These are phyloP conservation scores for Lycocerus yunnanus DNA, from an alignment of 2,888 invertebrate genomes.

Conservation along the genomic window DNA sequence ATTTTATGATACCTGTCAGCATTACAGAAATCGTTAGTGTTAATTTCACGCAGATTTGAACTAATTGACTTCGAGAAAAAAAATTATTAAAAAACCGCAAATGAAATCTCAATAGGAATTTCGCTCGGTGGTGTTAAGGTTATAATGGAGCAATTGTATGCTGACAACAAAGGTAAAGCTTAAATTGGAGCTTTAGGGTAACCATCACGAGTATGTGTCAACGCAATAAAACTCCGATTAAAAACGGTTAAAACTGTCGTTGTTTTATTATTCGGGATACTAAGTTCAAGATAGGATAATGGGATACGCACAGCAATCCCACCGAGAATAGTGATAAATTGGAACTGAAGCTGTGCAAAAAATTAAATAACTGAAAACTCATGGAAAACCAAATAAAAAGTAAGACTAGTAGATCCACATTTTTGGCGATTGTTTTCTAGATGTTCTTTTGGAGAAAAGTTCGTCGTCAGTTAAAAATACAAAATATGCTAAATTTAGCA, in stretches of 20 bases:
- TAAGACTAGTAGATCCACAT: neutral
- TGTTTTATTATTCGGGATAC: neutral
- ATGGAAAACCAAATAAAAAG: neutral
- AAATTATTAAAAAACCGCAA: neutral
- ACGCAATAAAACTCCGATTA: neutral
- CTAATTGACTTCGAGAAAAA: neutral
- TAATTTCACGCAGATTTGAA: neutral
- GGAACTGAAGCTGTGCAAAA: neutral
- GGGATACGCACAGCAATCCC: neutral
- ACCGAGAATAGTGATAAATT: neutral
- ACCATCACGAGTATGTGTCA: neutral
- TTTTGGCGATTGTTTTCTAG: neutral
- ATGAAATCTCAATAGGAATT: neutral
- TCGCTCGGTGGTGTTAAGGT: neutral
- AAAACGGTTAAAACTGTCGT: neutral
- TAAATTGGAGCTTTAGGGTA: neutral
- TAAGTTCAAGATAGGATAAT: neutral
- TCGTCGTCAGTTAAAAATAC: no score
- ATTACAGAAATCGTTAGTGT: neutral
- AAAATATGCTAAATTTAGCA: neutral
- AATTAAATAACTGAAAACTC: neutral
- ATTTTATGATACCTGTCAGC: no score
- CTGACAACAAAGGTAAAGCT: neutral
- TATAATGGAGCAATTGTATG: neutral
- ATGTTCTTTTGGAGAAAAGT: no score